Conservation (phyloP, 2,888 invertebrate species). For the Plagodis dolabraria region DNA sequence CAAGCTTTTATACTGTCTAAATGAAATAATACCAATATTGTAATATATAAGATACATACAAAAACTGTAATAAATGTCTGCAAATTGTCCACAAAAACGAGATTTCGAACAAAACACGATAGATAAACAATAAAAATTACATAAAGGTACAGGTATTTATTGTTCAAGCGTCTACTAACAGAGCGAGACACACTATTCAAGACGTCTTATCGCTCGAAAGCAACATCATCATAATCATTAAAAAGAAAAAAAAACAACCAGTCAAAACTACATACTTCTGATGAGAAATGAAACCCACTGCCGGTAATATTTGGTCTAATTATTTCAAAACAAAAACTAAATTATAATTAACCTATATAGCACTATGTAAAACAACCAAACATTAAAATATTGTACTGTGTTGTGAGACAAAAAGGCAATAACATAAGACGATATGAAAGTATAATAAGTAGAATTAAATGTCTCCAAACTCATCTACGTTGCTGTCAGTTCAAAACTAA, state of each 20-base stretch:
- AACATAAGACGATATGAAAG: slow-evolving; percentile 4
- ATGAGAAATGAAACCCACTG: slow-evolving; percentile 62
- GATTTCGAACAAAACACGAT: slow-evolving; percentile 1
- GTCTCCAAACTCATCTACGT: slow-evolving; percentile 5
- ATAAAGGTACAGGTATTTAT: slow-evolving; percentile 81
- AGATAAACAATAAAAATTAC: slow-evolving; percentile 45
- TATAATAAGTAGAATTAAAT: neutral
- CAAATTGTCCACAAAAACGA: slow-evolving; percentile 4
- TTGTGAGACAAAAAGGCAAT: slow-evolving; percentile 12
- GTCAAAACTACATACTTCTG: slow-evolving; percentile 59
- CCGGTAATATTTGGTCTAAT: slow-evolving; percentile 67
- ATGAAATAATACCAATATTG: neutral
- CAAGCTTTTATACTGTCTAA: slow-evolving; percentile 6
- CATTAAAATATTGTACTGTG: slow-evolving; percentile 23
- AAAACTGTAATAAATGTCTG: slow-evolving; percentile 8
- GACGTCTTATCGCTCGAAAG: slow-evolving; percentile 61
- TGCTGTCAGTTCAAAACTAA: neutral
- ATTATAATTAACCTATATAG: slow-evolving; percentile 34
- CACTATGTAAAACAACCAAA: slow-evolving; percentile 35
- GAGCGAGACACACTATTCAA: slow-evolving; percentile 72
- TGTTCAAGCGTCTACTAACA: slow-evolving; percentile 81
- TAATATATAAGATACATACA: slow-evolving; percentile 8
- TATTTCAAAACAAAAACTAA: slow-evolving; percentile 46
- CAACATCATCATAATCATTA: slow-evolving; percentile 55
- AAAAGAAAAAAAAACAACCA: slow-evolving; percentile 63